Evolutionary conservation across 2,113 vertebrate genomes (phyloP).

Genomic region (Pantherophis guttatus): DNA sequence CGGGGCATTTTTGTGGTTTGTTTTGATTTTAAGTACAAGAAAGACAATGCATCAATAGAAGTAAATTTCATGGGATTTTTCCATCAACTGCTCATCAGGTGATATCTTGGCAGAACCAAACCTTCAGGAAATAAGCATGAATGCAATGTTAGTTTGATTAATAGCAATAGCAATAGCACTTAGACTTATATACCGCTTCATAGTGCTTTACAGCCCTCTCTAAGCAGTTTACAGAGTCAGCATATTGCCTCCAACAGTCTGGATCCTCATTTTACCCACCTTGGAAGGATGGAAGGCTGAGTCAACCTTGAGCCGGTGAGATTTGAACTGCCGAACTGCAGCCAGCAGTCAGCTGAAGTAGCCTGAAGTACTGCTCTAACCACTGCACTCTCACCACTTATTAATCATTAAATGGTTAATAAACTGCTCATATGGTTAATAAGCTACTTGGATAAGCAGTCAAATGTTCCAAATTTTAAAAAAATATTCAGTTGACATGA

Average conservation of each 20-base stretch:
- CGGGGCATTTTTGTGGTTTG: not conserved
- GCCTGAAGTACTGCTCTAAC: no score
- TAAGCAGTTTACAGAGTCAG: no score
- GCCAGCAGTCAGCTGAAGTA: no score
- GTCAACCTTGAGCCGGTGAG: no score
- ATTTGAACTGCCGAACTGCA: no score
- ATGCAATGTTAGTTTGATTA: not conserved
- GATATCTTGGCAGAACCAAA: not conserved
- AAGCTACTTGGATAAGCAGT: not conserved
- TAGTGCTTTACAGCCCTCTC: no score
- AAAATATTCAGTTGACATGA: not conserved
- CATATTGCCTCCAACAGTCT: no score
- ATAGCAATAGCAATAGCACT: not conserved
- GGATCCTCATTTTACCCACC: no score
- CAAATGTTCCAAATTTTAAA: not conserved
- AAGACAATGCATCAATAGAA: not conserved
- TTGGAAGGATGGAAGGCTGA: no score
- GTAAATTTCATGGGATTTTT: not conserved
- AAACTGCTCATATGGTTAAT: not conserved
- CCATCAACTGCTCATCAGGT: not conserved
- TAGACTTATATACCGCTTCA: no score
- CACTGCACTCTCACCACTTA: no score
- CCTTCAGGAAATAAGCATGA: not conserved
- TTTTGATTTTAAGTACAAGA: not conserved
- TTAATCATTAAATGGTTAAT: no score